phyloP scores from a whole-genome alignment of 2,888 invertebrate genomes.

The Mesochorus sp. region DNA sequence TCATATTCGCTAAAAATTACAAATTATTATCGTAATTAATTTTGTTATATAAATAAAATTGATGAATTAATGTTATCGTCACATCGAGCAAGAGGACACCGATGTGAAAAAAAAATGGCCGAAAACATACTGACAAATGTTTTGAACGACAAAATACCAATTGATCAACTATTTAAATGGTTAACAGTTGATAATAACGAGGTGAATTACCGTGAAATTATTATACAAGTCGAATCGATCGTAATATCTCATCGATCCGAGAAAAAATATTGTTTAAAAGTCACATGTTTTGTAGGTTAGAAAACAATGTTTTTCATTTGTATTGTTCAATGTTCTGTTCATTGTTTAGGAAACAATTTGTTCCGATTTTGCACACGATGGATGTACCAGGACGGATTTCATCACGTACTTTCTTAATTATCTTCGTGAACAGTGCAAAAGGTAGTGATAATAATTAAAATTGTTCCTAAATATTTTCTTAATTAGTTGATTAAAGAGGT shows the following conservation, averaged over 20 bases:
- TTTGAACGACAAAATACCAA: constrained; percentile 64
- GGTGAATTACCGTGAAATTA: constrained; percentile 59
- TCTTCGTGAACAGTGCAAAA: constrained; percentile 69
- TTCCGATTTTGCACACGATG: constrained; percentile 55
- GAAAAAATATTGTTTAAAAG: too few relatives aligned
- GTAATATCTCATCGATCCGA: too few relatives aligned
- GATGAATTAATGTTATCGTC: too few relatives aligned
- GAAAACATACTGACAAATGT: constrained; percentile 67
- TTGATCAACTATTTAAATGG: constrained; percentile 69
- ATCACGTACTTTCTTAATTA: constrained; percentile 70
- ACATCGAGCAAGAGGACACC: too few relatives aligned
- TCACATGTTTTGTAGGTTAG: constrained; percentile 28
- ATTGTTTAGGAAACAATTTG: constrained; percentile 53
- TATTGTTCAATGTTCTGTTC: neutral
- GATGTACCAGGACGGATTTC: constrained; percentile 68
- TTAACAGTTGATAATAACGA: constrained; percentile 66
- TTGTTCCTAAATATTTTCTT: neutral
- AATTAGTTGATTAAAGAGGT: neutral
- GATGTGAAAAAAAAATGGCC: constrained; percentile 66
- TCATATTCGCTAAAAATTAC: too few relatives aligned
- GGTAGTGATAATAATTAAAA: constrained; percentile 68
- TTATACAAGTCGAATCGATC: neutral
- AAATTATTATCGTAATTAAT: too few relatives aligned
- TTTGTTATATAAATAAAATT: too few relatives aligned
- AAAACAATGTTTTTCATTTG: neutral